A percentile compares a stretch with the other conserved stretches of the same genome.
These are phyloP conservation scores for Hydrozoanthus gracilis DNA, from an alignment of 92 coral and sea anemone species.

Conservation along the genomic window DNA sequence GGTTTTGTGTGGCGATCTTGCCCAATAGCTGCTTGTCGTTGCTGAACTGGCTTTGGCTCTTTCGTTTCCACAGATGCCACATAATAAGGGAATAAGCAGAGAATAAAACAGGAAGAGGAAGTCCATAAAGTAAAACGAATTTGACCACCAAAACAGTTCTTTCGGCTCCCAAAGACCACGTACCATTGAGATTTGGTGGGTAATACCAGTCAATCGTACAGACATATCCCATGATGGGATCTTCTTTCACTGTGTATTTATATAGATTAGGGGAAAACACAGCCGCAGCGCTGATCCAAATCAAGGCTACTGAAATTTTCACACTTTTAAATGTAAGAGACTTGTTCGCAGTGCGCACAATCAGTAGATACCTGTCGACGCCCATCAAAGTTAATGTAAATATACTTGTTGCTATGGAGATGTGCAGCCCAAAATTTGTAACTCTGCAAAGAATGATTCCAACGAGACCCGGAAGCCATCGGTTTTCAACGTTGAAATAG, in stretches of 20 bases:
- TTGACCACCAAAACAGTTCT: constrained; percentile 13
- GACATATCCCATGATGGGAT: background rate
- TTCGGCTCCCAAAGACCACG: constrained; percentile 5
- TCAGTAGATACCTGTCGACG: constrained; percentile 27
- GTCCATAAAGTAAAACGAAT: constrained; percentile 1
- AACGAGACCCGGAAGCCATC: constrained; percentile 13
- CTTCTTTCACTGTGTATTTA: background rate
- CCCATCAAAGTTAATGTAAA: constrained; percentile 30
- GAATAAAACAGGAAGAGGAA: constrained; percentile 27
- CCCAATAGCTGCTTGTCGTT: constrained; percentile 14
- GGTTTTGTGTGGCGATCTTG: constrained; percentile 27
- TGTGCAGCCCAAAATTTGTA: constrained; percentile 32
- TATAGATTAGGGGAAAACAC: constrained; percentile 19
- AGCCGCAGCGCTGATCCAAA: constrained; percentile 38
- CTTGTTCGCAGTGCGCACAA: constrained; percentile 24
- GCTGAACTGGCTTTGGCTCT: constrained; percentile 12
- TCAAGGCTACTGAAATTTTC: background rate
- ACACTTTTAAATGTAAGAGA: constrained; percentile 24
- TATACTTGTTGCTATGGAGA: constrained; percentile 40
- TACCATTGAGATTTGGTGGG: background rate
- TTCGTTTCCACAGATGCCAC: constrained; percentile 35
- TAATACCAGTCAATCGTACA: background rate
- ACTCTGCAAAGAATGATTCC: constrained; percentile 24
- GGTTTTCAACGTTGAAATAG: background rate
- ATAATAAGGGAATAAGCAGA: constrained; percentile 29